Conservation (phyloP, 1,140 invertebrate species). For the Plodia interpunctella region DNA sequence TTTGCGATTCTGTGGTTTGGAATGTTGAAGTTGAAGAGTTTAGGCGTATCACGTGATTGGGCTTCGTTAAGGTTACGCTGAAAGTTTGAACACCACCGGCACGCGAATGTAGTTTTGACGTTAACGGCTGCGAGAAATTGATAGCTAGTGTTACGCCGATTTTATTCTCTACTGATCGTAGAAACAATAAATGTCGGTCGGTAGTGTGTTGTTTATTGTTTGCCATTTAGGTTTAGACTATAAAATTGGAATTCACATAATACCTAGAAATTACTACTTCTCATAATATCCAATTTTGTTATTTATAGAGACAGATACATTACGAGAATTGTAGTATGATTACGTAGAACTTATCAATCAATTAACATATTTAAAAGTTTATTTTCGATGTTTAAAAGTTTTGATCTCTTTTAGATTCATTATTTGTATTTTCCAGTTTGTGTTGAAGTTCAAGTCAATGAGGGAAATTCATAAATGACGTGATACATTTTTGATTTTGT, state of each 20-base stretch:
- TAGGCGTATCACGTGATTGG: neutral
- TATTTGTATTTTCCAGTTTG: no score
- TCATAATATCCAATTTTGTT: neutral
- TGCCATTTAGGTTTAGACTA: neutral
- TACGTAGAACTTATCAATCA: no score
- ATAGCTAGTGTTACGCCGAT: conserved; percentile 36
- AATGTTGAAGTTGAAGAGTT: neutral
- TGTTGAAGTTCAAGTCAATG: no score
- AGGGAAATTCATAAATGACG: no score
- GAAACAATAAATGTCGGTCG: conserved; percentile 4
- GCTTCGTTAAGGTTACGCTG: neutral
- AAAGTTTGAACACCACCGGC: neutral
- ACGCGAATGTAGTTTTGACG: conserved; percentile 30
- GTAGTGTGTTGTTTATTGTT: neutral
- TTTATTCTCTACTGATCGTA: conserved; percentile 32
- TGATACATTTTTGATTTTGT: no score
- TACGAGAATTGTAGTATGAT: no score
- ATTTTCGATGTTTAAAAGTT: no score
- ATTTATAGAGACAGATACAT: neutral
- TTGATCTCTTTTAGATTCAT: no score
- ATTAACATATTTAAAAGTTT: no score
- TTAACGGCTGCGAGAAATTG: conserved; percentile 48
- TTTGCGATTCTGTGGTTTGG: conserved; percentile 9
- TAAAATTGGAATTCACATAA: neutral
- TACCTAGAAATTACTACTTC: neutral